Evolutionary conservation across 1,140 invertebrate species (phyloP), one percentile per base, ranked within the genome.

Genomic region (Drosophila varians): DNA sequence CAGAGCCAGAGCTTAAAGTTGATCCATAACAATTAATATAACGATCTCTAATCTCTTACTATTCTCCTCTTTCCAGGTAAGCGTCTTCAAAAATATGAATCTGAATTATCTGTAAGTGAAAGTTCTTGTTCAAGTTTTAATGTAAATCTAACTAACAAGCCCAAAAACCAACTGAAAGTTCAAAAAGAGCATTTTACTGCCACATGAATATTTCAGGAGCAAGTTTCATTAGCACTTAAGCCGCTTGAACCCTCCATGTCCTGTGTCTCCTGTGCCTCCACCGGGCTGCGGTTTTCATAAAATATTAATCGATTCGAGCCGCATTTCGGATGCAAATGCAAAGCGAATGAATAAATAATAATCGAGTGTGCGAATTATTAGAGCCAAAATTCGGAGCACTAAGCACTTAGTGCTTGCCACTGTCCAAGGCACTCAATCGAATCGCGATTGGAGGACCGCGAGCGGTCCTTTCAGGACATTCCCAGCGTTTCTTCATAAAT

Each of bases 321-420:
- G 53, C 43, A 80, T 76, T 72, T 61, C 55, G 40, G 38, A 72
- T 72, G 55, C 40, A 72, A 57, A 31, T 52, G 53, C 23, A 48
- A 72, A 66, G 38, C 28, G 64, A 54, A 62, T 79, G 64, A 82
- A 82, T 82, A 82, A 82, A 25, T 82, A 52, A 82, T 77, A 51
- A 56, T 48, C 31, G 62, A 58, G 65, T 74, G 64, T 70, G 58
- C 60, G 58, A 54, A 19, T 49, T 54, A 70, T 45, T 54, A 53
- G 57, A 38, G 46, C 12, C 12, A 7, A 12, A 45, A 72, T 58
- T 53, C 47, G 19, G 38, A 18, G n/a, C 34, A 46, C 34, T 31
- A 64, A 62, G 61, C 34, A 36, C 16, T 42, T 6, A 48, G n/a
- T 51, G 58, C 47, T 64, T 51, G 34, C 34, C 19, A n/a, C 11